Evolutionary conservation across 2,113 vertebrate species (phyloP), one percentile per base, ranked within the genome.

Genomic region (Phodopus roborovskii): DNA sequence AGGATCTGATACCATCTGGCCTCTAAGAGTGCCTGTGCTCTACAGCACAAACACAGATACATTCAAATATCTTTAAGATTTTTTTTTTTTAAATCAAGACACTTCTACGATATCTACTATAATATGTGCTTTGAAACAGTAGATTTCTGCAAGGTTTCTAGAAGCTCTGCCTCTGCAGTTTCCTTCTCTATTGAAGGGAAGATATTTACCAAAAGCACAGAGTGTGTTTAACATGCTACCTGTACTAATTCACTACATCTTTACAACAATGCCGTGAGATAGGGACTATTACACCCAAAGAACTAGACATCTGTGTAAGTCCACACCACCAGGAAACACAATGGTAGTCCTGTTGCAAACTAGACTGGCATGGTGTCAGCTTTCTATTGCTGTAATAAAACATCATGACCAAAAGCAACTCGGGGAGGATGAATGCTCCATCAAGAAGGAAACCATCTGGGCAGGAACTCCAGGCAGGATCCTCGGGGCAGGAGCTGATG

Each of bases 51-150:
- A 82, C 13, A 62, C 10, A 74, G 39, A 42, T 19, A 42, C n/a
- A 42, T 12, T 28, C 2, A 64, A 19, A n/a, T n/a, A 58, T 19
- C 8, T 20, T 33, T 8, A 79, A 79, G 36, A 53, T 79, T 4
- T 33, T 79, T 79, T 53, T 11, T 79, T 53, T 11, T 77, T 48
- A 28, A 66, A 30, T 45, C 28, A 78, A 88, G 22, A 90, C 11
- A 42, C 30, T 85, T 92, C 24, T 83, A 42, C 22, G 28, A 39
- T 28, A 26, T 60, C 88, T 96, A 62, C 58, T 88, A 42, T 73
- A 70, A 71, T 66, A 84, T 58, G 28, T 28, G 75, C 53, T 85
- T 93, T 87, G 39, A 94, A 94, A 89, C 6, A 74, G 62, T 81
- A 22, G 24, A 85, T 88, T 75, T 79, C 19, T 70, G 2, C 88